Conservation (phyloP, 2,113 vertebrate species). For the Dasyornis broadbenti region DNA sequence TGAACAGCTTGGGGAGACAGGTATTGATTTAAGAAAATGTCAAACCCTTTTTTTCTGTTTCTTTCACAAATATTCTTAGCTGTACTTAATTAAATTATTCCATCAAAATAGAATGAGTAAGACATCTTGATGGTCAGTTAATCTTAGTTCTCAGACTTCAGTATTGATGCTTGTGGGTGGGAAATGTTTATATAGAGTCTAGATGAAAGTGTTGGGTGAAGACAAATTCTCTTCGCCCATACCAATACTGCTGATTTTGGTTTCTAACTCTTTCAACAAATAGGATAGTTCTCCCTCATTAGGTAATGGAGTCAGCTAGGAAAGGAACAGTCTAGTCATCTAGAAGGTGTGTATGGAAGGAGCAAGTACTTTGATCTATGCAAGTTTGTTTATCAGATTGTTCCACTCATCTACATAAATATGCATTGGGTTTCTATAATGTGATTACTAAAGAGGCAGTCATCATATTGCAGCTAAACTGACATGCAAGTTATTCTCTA, state of each 20-base stretch:
- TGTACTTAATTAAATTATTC: background rate
- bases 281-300: background rate
- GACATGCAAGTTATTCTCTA: background rate
- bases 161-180: background rate
- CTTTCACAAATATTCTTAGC: background rate
- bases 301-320: background rate
- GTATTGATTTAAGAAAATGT: too few relatives aligned
- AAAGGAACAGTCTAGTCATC: background rate
- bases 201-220: background rate
- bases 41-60: background rate
- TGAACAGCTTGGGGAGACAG: background rate
- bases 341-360: fast-evolving
- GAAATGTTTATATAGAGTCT: background rate
- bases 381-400: background rate
- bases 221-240: background rate
- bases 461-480: background rate
- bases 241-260: background rate
- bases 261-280: background rate
- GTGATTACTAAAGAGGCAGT: background rate
- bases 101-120: background rate
- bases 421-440: background rate
- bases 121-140: background rate
- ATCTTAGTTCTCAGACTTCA: background rate
- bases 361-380: background rate
- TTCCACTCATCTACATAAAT: background rate